Percentiles rank a stretch among this genome's conserved stretches.
Evolutionary conservation across 1,140 invertebrate species (phyloP).

Genomic region (Pogonomyrmex californicus): DNA sequence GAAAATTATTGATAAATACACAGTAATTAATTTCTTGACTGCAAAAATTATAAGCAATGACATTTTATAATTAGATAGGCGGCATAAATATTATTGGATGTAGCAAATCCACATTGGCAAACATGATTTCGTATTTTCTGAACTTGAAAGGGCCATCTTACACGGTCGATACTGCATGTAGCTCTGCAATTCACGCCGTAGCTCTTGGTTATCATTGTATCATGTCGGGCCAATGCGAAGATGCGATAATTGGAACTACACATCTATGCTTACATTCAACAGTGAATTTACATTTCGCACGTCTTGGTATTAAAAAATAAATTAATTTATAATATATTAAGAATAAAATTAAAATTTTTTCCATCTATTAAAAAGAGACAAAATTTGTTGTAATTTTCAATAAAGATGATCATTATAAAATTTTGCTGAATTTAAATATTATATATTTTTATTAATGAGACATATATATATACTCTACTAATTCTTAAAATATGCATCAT

Average conservation of each 20-base stretch:
- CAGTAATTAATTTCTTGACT: neutral
- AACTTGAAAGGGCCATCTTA: conserved; percentile 90
- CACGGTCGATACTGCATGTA: conserved; percentile 94
- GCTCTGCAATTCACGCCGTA: conserved; percentile 93
- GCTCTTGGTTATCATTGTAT: conserved; percentile 93
- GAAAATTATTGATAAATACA: neutral
- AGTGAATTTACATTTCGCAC: neutral
- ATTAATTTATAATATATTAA: too few species aligned
- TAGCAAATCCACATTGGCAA: neutral
- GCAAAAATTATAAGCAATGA: neutral
- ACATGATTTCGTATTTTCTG: neutral
- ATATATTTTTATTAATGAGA: too few species aligned
- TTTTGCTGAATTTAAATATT: too few species aligned
- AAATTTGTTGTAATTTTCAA: too few species aligned
- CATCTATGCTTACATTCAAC: conserved; percentile 88
- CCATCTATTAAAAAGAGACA: too few species aligned
- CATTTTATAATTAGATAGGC: neutral
- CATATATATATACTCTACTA: too few species aligned
- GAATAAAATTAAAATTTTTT: too few species aligned
- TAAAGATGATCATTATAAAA: too few species aligned
- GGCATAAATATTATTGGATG: too few species aligned
- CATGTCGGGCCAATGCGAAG: too few species aligned
- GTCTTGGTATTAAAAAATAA: too few species aligned
- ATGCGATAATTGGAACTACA: conserved; percentile 94
- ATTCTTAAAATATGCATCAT: too few species aligned